These are phyloP conservation scores for Chaetodon trifascialis DNA, from an alignment of 2,113 vertebrate species.

Conservation along the genomic window DNA sequence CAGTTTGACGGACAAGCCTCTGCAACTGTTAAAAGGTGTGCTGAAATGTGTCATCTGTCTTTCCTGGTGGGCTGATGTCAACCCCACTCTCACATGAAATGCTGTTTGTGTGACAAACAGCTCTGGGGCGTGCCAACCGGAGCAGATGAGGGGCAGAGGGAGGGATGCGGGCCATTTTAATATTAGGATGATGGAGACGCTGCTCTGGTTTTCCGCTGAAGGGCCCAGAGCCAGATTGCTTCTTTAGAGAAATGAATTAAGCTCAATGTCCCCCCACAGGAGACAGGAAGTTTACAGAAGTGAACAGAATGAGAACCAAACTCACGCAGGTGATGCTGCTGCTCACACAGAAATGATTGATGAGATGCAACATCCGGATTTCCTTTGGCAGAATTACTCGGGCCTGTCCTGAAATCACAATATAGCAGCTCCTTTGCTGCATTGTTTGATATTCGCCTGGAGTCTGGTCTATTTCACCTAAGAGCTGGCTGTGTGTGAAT, in stretches of 20 bases:
- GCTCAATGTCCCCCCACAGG: constrained; percentile 37
- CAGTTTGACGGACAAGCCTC: constrained; percentile 49
- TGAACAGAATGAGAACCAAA: constrained; percentile 48
- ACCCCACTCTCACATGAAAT: constrained; percentile 48
- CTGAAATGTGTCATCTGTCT: constrained; percentile 63
- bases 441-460: constrained; percentile 55
- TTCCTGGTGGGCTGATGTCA: constrained; percentile 61
- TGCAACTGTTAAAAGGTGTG: constrained; percentile 42
- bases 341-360: constrained; percentile 59
- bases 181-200: constrained; percentile 74
- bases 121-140: constrained; percentile 48
- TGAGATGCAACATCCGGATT: constrained; percentile 61
- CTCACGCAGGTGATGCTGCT: constrained; percentile 40
- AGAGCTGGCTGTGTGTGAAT: constrained; percentile 29
- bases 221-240: constrained; percentile 60
- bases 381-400: constrained; percentile 57
- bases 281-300: constrained; percentile 55
- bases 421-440: constrained; percentile 10
- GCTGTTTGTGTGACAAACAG: constrained; percentile 68
- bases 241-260: constrained; percentile 70
- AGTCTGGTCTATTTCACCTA: constrained; percentile 56
- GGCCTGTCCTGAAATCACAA: constrained; percentile 55
- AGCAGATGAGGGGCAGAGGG: constrained; percentile 49
- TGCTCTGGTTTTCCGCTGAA: constrained; percentile 47
- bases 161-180: constrained; percentile 68